phyloP scores from a whole-genome alignment of 2,113 vertebrate genomes.

The Nanger granti region DNA sequence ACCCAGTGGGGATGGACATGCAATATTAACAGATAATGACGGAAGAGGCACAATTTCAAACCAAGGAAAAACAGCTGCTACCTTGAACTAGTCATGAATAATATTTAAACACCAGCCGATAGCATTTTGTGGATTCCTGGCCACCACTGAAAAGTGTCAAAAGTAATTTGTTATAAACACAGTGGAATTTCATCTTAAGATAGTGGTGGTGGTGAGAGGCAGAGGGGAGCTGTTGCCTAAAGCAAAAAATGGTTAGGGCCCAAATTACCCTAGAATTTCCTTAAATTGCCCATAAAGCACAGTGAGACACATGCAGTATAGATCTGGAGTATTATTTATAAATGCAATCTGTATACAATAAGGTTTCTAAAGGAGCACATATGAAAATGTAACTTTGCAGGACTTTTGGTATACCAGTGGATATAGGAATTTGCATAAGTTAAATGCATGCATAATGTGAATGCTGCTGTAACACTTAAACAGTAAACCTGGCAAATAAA shows the following conservation, averaged over 20 bases:
- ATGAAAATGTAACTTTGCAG: not conserved
- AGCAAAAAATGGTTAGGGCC: not conserved
- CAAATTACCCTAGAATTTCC: not conserved
- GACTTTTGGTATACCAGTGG: not conserved
- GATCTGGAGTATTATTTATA: not conserved
- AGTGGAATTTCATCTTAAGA: not conserved
- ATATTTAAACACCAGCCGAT: not conserved
- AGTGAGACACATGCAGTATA: not conserved
- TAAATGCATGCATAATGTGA: not conserved
- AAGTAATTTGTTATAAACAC: not conserved
- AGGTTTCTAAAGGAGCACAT: not conserved
- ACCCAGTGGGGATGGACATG: not conserved
- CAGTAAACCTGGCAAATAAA: not conserved
- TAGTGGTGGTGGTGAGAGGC: not conserved
- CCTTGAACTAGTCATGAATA: not conserved
- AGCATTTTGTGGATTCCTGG: not conserved
- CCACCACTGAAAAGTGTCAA: not conserved
- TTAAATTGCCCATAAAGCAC: not conserved
- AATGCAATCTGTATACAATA: not conserved
- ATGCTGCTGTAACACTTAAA: not conserved
- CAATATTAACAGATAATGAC: not conserved
- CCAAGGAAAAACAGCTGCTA: slow-evolving; percentile 1
- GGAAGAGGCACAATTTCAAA: not conserved
- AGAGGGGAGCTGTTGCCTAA: not conserved
- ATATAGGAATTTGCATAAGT: not conserved